phyloP scores from a whole-genome alignment of 2,888 invertebrate species.

The Lepas anatifera region DNA sequence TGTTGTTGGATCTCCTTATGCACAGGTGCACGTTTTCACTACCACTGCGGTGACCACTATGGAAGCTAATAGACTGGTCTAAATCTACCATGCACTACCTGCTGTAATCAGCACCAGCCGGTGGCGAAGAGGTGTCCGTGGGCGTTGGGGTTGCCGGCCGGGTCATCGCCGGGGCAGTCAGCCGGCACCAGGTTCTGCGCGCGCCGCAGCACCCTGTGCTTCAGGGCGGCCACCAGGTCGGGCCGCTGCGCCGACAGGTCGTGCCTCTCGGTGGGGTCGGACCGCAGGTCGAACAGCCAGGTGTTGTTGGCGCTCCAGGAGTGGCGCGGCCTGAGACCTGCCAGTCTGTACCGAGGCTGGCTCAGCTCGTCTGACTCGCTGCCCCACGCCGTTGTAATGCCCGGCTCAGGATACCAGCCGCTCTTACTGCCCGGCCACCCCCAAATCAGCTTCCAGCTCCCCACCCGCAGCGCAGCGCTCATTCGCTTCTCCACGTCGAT shows the following conservation, averaged over 20 bases:
- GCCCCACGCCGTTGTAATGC: neutral
- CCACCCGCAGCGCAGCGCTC: constrained; percentile 17
- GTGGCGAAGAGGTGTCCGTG: constrained; percentile 20
- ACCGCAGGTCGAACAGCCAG: constrained; percentile 8
- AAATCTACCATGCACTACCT: too few relatives aligned
- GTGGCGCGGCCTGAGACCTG: too few relatives aligned
- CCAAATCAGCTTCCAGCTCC: constrained; percentile 13
- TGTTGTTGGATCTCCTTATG: too few relatives aligned
- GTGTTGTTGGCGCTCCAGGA: neutral
- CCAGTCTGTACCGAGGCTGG: neutral
- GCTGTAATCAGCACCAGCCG: constrained; percentile 23
- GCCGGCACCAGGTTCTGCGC: constrained; percentile 15
- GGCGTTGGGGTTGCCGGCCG: constrained; percentile 14
- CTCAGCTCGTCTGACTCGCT: neutral
- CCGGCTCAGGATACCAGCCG: constrained; percentile 5
- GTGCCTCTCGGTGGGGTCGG: constrained; percentile 18
- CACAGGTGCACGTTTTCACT: too few relatives aligned
- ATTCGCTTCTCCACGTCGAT: constrained; percentile 16
- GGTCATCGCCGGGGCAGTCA: constrained; percentile 13
- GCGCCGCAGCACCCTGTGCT: constrained; percentile 12
- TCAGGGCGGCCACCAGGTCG: constrained; percentile 13
- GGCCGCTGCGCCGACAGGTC: constrained; percentile 15
- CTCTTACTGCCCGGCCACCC: neutral
- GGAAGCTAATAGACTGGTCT: too few relatives aligned
- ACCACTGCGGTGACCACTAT: too few relatives aligned